phyloP scores from a whole-genome alignment of 2,113 vertebrate species.

The Ochotona curzoniae region DNA sequence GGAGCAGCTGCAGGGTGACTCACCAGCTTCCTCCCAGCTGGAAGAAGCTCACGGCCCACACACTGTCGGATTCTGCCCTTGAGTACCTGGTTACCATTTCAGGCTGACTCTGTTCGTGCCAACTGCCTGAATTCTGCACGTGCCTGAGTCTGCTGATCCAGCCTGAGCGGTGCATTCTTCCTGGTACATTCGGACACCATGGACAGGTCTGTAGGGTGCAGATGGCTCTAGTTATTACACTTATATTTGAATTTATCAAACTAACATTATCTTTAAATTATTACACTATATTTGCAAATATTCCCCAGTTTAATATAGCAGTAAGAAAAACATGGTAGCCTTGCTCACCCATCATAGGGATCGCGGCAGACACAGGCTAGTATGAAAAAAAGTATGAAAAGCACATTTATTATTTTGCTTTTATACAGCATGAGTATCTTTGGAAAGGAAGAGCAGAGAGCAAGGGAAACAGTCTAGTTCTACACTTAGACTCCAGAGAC shows the following conservation, averaged over 20 bases:
- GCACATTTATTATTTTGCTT: background rate
- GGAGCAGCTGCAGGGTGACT: conserved; percentile 20
- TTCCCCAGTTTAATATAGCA: background rate
- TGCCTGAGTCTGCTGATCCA: background rate
- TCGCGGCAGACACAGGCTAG: background rate
- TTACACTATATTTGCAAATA: background rate
- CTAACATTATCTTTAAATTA: background rate
- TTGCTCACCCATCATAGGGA: background rate
- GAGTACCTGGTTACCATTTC: background rate
- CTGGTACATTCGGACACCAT: background rate
- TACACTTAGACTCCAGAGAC: background rate
- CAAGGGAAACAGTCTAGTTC: background rate
- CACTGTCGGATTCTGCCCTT: rapidly evolving
- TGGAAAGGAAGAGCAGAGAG: background rate
- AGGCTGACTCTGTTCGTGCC: no score
- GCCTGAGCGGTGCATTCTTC: background rate
- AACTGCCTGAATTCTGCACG: background rate
- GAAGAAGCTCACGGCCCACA: background rate
- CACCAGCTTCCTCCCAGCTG: background rate
- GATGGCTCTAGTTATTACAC: background rate
- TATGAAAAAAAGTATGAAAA: background rate
- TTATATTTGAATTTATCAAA: background rate
- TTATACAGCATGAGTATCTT: background rate
- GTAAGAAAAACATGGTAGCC: background rate
- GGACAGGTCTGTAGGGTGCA: background rate